Evolutionary conservation across 2,113 vertebrate species (phyloP).

Genomic region (Triplophysa dalaica): DNA sequence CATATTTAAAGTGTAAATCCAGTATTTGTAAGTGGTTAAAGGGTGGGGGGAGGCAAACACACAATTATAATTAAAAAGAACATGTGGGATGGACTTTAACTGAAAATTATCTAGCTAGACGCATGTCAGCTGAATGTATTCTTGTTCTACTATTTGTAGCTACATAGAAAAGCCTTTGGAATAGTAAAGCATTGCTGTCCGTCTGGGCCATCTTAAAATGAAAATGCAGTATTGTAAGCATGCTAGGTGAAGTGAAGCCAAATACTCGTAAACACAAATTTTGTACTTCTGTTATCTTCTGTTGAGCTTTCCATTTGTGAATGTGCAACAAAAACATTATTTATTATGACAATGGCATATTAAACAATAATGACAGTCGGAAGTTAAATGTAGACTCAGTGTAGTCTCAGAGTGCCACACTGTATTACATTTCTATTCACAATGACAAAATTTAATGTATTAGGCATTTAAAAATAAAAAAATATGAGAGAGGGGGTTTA

Average conservation of each 20-base stretch:
- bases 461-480: neutral
- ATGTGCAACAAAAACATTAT: neutral
- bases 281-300: neutral
- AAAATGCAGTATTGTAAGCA: conserved; percentile 9
- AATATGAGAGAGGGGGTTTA: neutral
- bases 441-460: neutral
- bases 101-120: conserved; percentile 53
- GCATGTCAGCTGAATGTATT: conserved; percentile 51
- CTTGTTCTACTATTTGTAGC: conserved; percentile 33
- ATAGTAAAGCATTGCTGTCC: neutral
- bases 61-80: conserved; percentile 53
- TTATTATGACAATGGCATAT: neutral
- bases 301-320: neutral
- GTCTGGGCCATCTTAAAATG: conserved; percentile 33
- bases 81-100: conserved; percentile 45
- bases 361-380: conserved; percentile 20
- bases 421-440: conserved; percentile 1
- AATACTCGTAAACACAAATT: neutral
- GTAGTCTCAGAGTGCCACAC: conserved; percentile 1
- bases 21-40: conserved; percentile 26
- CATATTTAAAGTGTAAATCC: conserved; percentile 45
- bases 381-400: conserved; percentile 10
- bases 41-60: neutral
- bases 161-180: conserved; percentile 38
- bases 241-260: neutral